Evolutionary conservation across 2,888 invertebrate species (phyloP).

Genomic region (Brachyptera risi): DNA sequence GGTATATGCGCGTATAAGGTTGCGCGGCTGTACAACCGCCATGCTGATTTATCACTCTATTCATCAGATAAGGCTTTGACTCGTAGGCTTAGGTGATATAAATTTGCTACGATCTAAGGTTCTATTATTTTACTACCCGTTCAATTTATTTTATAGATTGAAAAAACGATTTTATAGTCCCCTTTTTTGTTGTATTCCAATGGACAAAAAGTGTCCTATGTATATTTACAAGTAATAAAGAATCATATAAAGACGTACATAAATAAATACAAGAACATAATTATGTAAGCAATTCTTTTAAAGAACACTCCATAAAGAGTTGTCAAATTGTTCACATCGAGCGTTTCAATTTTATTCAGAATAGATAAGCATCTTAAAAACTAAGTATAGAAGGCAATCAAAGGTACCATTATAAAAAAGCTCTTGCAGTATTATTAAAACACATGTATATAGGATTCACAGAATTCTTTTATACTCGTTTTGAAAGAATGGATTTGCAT

Average conservation of each 20-base stretch:
- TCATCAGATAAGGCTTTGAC: background rate
- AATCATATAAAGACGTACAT: background rate
- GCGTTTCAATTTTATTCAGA: too few relatives aligned
- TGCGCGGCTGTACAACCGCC: background rate
- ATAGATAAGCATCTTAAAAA: too few relatives aligned
- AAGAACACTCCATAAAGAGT: background rate
- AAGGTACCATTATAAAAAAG: too few relatives aligned
- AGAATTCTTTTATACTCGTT: too few relatives aligned
- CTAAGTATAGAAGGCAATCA: too few relatives aligned
- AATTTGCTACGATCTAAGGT: background rate
- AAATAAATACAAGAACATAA: background rate
- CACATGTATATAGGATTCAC: too few relatives aligned
- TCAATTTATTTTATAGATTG: too few relatives aligned
- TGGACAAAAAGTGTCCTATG: background rate
- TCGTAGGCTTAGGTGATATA: background rate
- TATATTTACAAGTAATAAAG: background rate
- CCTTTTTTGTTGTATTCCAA: too few relatives aligned
- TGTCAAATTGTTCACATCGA: too few relatives aligned
- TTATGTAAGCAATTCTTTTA: background rate
- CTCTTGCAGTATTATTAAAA: too few relatives aligned
- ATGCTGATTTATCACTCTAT: background rate
- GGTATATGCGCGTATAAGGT: too few relatives aligned
- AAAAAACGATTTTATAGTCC: background rate
- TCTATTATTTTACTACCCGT: background rate
- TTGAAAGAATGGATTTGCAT: too few relatives aligned